A percentile compares a stretch with the other conserved stretches of the same genome.
These are phyloP conservation scores for Scolopax bukidnonensis DNA, from an alignment of 2,797 vertebrate genomes.

Conservation along the genomic window DNA sequence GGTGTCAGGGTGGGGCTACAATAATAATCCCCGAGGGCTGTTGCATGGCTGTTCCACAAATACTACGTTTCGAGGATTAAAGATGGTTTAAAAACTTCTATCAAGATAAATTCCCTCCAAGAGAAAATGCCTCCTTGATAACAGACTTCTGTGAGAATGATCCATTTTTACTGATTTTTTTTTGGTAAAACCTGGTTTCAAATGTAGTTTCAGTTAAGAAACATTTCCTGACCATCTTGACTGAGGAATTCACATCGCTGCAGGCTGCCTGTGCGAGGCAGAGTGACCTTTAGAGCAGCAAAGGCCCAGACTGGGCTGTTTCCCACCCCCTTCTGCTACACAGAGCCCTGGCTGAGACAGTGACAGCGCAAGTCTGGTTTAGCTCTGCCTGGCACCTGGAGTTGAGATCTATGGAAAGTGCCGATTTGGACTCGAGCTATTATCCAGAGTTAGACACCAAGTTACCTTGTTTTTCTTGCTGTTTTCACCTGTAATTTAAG, in stretches of 20 bases:
- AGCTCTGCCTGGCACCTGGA: slow-evolving; percentile 26
- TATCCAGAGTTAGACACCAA: background rate
- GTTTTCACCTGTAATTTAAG: slow-evolving; percentile 14
- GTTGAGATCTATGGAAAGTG: background rate
- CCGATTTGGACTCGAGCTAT: background rate
- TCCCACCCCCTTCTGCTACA: background rate
- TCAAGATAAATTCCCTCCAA: background rate
- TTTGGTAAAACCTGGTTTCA: background rate
- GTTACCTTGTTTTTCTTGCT: background rate
- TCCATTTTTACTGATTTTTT: background rate
- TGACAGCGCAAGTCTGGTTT: slow-evolving; percentile 10
- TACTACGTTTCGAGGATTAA: background rate
- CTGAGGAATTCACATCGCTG: slow-evolving; percentile 24
- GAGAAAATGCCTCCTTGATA: background rate
- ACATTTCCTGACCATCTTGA: slow-evolving; percentile 19
- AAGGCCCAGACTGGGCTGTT: background rate
- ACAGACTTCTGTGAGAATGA: background rate
- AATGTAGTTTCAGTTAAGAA: slow-evolving; percentile 7
- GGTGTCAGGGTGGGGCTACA: slow-evolving; percentile 8
- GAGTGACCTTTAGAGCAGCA: slow-evolving; percentile 44
- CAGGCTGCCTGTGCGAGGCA: slow-evolving; percentile 20
- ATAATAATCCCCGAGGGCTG: background rate
- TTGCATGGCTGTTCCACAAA: background rate
- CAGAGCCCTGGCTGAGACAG: slow-evolving; percentile 10
- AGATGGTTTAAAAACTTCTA: background rate